These are phyloP conservation scores for Lepetodrilus schrolli DNA, from an alignment of 2,888 invertebrate species.

Conservation along the genomic window DNA sequence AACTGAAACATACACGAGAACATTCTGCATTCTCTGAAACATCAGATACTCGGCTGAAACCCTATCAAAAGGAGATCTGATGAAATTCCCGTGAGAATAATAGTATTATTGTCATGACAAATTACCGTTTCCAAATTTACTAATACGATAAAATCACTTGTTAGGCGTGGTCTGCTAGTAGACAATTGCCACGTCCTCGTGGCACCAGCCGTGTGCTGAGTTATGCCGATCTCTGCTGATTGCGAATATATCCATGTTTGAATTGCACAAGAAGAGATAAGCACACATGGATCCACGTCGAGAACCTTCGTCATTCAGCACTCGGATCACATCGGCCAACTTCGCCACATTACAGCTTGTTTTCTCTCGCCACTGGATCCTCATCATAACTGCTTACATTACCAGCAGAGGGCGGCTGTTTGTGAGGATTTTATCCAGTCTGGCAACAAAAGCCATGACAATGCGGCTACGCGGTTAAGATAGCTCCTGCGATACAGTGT, in stretches of 20 bases:
- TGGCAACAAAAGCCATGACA: conserved; percentile 7
- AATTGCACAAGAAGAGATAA: not conserved
- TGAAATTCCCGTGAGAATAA: not conserved
- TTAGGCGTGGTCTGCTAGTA: not conserved
- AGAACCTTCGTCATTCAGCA: not conserved
- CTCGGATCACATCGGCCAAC: not conserved
- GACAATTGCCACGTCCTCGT: conserved; percentile 15
- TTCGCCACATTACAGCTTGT: not conserved
- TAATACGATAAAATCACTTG: not conserved
- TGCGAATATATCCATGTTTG: not conserved
- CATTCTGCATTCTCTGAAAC: no score
- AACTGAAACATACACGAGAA: no score
- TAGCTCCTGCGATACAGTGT: not conserved
- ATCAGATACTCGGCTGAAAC: no score
- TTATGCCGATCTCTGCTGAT: not conserved
- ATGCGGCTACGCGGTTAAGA: not conserved
- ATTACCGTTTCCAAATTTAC: conserved; percentile 21
- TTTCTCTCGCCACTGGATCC: not conserved
- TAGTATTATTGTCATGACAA: not conserved
- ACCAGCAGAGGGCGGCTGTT: not conserved
- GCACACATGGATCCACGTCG: not conserved
- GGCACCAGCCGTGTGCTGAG: conserved; percentile 1
- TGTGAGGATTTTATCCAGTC: not conserved
- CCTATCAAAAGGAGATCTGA: no score
- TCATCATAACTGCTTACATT: not conserved